These are phyloP conservation scores for Porites lutea DNA, from an alignment of 64 coral and sea anemone genomes.

Conservation along the genomic window DNA sequence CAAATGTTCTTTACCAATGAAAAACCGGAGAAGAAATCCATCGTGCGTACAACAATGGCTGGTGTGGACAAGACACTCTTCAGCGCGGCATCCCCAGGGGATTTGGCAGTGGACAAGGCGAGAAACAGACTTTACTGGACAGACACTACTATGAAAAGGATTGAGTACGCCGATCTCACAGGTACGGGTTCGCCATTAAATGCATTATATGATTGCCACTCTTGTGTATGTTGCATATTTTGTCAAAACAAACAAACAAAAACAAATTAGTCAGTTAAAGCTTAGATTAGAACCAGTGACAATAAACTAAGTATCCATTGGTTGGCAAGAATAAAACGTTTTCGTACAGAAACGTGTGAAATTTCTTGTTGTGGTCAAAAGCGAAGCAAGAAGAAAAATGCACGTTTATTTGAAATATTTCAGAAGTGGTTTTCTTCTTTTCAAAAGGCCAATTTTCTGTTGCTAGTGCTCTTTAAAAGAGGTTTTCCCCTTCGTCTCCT, in stretches of 20 bases:
- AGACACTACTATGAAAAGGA: constrained; percentile 56
- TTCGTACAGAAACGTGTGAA: no score
- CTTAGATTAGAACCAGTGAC: no score
- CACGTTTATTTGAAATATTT: no score
- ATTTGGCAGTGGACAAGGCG: constrained; percentile 72
- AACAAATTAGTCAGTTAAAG: no score
- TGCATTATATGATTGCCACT: background rate
- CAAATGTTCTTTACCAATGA: constrained; percentile 83
- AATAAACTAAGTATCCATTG: no score
- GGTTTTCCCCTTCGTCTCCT: no score
- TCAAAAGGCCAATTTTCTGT: no score
- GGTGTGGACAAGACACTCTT: constrained; percentile 43
- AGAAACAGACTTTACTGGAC: constrained; percentile 79
- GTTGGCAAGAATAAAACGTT: no score
- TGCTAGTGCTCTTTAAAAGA: no score
- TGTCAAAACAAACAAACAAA: background rate
- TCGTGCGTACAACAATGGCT: constrained; percentile 71
- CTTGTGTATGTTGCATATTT: background rate
- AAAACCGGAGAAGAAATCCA: background rate
- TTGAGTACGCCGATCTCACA: constrained; percentile 53
- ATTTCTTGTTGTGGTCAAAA: no score
- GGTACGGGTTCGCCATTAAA: background rate
- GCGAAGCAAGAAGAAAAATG: no score
- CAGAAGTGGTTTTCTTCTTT: no score
- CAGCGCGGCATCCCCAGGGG: constrained; percentile 26